Percentiles rank a stretch among this genome's conserved stretches.
Conservation (phyloP, 2,888 invertebrate genomes). For the Coelinius sp. region DNA sequence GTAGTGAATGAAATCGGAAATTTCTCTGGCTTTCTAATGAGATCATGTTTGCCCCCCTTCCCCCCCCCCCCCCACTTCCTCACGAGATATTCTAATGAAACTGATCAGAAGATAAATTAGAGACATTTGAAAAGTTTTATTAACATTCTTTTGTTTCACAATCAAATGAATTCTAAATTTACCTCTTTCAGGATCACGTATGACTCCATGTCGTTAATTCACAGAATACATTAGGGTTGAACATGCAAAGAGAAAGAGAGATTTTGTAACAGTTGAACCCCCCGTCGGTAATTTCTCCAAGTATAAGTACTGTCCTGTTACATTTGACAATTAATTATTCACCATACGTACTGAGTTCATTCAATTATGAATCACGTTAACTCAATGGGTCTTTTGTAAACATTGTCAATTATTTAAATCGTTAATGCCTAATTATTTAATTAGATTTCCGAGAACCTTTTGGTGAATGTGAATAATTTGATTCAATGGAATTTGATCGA, state of each 20-base stretch:
- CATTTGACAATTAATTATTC: slow-evolving; percentile 64
- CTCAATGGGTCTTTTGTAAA: slow-evolving; percentile 29
- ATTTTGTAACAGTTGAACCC: background rate
- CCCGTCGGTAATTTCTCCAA: background rate
- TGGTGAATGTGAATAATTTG: background rate
- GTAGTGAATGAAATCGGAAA: too few relatives aligned
- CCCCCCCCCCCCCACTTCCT: too few relatives aligned
- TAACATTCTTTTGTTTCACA: background rate
- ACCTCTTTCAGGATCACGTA: slow-evolving; percentile 21
- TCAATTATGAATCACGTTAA: slow-evolving; percentile 56
- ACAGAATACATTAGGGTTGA: background rate
- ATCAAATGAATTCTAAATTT: background rate
- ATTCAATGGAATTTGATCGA: background rate
- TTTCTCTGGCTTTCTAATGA: too few relatives aligned
- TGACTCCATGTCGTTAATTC: slow-evolving; percentile 20
- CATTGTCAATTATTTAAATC: slow-evolving; percentile 44
- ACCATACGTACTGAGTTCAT: slow-evolving; percentile 67
- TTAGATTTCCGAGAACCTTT: background rate
- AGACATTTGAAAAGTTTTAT: too few relatives aligned
- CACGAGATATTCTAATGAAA: too few relatives aligned
- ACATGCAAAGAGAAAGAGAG: background rate
- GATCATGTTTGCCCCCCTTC: too few relatives aligned
- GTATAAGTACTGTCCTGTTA: slow-evolving; percentile 3
- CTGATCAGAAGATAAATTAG: too few relatives aligned
- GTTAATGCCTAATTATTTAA: slow-evolving; percentile 26